phyloP scores from a whole-genome alignment of 2,888 invertebrate species.

The Rhaphigaster nebulosa region DNA sequence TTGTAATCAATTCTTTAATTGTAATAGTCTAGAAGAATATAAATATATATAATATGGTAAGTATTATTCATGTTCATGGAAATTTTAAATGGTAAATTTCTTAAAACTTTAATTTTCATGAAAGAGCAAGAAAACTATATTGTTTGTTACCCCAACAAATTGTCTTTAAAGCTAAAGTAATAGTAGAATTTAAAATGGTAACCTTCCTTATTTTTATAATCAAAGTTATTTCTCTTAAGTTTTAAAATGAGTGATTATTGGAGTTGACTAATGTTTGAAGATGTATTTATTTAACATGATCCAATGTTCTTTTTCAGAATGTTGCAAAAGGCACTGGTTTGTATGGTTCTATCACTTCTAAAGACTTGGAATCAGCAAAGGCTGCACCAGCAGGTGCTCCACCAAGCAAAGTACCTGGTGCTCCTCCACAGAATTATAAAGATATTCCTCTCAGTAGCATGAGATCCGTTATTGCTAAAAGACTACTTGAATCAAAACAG shows the following conservation, averaged over 20 bases:
- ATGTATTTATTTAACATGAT: background rate
- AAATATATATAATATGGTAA: too few species aligned
- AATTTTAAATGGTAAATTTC: too few species aligned
- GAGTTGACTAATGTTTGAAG: background rate
- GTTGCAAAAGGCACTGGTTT: conserved; percentile 82
- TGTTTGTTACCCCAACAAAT: too few species aligned
- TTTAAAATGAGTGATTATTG: background rate
- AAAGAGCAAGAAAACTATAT: too few species aligned
- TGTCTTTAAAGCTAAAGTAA: too few species aligned
- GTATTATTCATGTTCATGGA: too few species aligned
- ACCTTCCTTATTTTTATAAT: too few species aligned
- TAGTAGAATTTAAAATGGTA: too few species aligned
- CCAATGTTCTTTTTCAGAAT: conserved; percentile 64
- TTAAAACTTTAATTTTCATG: too few species aligned
- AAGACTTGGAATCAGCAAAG: conserved; percentile 77
- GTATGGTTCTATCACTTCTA: conserved; percentile 85
- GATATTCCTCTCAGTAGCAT: conserved; percentile 90
- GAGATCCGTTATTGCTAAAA: conserved; percentile 89
- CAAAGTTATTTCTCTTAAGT: background rate
- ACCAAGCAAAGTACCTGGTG: conserved; percentile 66
- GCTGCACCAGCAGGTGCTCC: conserved; percentile 67
- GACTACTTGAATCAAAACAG: conserved; percentile 86
- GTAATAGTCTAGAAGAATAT: too few species aligned
- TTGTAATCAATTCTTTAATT: too few species aligned
- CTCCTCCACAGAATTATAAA: conserved; percentile 73